Evolutionary conservation across 2,888 invertebrate genomes (phyloP), one percentile per base, ranked within the genome.

Genomic region (Eremobia ochroleuca): DNA sequence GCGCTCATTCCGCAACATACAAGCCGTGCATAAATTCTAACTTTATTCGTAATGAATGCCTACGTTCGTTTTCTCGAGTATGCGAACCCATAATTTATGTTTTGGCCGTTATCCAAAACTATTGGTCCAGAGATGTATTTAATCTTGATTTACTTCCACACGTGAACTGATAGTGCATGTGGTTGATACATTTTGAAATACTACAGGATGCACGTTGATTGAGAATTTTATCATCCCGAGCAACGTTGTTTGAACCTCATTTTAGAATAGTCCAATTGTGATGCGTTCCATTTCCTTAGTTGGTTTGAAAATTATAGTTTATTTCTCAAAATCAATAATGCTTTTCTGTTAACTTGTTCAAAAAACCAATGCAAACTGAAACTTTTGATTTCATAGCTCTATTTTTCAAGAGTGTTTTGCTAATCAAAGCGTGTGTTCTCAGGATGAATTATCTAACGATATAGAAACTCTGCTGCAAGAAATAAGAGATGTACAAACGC

Each of bases 391-490:
- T 80, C 85, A 86, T 84, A 79, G 89, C 80, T 55, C 69, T 70
- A 78, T 64, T 90, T 87, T 88, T 85, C 76, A 88, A 88, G 90
- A 84, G 90, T 91, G 91, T 90, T 92, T 94, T 92, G 90, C 93
- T 96, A 95, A 96, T 96, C 89, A 86, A 87, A 85, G 93, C 86
- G 95, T 96, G 96, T 97, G 94, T 97, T 95, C 96, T 95, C 96
- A 97, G 97, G 97, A 97, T 94, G 94, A 97, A 92, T 97, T 97
- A 92, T 97, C 97, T 95, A 97, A 97, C 96, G 98, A 98, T 94
- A 97, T 98, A 93, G 97, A 98, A 94, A 97, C 97, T 91, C 97
- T 98, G 89, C 97, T 98, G 90, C 97, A 97, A 93, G 97, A 98
- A 90, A 97, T 98, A 87, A 97, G 97, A 88, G 97, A 97, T 87